Conservation (phyloP, 2,113 vertebrate species). For the Bambusicola thoracicus region DNA sequence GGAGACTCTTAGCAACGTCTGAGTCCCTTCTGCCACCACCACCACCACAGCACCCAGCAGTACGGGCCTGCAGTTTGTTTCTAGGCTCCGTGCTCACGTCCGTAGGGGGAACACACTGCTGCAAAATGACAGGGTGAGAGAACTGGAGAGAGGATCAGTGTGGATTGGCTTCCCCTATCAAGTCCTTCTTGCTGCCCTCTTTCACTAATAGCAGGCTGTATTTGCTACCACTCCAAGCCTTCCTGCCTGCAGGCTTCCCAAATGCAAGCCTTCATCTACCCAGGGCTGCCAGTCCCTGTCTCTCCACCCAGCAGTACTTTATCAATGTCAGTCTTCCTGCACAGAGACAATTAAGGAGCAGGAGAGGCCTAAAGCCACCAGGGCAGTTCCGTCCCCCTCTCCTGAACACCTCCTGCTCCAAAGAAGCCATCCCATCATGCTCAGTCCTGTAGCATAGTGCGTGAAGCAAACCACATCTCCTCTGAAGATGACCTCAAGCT, state of each 20-base stretch:
- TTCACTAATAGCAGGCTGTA: neutral
- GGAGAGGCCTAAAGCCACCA: neutral
- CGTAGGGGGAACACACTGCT: neutral
- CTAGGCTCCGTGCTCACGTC: neutral
- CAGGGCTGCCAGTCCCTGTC: neutral
- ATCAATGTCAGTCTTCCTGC: neutral
- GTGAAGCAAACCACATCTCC: neutral
- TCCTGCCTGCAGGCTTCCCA: neutral
- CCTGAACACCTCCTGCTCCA: neutral
- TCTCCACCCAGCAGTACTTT: neutral
- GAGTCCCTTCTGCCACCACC: neutral
- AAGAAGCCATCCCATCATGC: fast-evolving
- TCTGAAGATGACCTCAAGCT: neutral
- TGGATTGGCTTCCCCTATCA: neutral
- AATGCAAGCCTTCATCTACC: neutral
- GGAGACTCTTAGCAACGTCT: neutral
- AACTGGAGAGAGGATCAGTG: neutral
- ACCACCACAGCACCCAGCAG: neutral
- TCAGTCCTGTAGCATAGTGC: neutral
- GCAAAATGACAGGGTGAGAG: neutral
- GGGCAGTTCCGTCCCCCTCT: neutral
- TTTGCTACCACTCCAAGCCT: neutral
- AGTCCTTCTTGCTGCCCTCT: neutral
- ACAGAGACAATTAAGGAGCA: neutral
- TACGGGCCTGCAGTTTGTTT: neutral